Percentiles rank a stretch among this genome's conserved stretches.
Evolutionary conservation across 2,888 invertebrate genomes (phyloP).

Genomic region (Phyllotreta cruciferae): DNA sequence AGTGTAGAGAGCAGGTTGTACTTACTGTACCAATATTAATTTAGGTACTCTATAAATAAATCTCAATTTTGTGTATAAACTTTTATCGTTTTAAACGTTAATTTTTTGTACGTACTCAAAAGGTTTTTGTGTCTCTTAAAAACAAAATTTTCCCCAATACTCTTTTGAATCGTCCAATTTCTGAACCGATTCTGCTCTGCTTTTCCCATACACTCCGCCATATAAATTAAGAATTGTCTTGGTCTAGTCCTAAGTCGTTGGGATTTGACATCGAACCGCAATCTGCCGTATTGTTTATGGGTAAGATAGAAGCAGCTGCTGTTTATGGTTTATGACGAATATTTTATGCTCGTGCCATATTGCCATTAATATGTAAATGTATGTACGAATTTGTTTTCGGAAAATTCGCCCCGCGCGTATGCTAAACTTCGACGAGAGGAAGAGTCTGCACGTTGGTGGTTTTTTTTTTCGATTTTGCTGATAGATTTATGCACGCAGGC

Average conservation of each 20-base stretch:
- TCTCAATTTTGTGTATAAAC: too few relatives aligned
- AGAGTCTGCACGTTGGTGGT: neutral
- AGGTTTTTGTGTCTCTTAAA: too few relatives aligned
- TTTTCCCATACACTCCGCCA: too few relatives aligned
- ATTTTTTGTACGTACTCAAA: too few relatives aligned
- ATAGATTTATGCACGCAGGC: too few relatives aligned
- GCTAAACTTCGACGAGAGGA: neutral
- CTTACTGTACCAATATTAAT: too few relatives aligned
- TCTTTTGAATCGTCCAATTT: too few relatives aligned
- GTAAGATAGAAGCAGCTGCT: constrained; percentile 30
- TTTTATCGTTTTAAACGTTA: too few relatives aligned
- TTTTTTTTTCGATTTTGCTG: neutral
- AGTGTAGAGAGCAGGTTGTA: too few relatives aligned
- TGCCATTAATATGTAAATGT: constrained; percentile 22
- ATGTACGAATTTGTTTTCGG: constrained; percentile 3
- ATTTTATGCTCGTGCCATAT: constrained; percentile 23
- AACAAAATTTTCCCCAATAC: too few relatives aligned
- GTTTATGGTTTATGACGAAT: constrained; percentile 32
- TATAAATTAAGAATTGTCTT: constrained; percentile 32
- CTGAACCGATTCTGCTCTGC: too few relatives aligned
- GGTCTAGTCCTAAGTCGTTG: constrained; percentile 25
- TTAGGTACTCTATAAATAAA: too few relatives aligned
- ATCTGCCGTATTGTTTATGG: constrained; percentile 32
- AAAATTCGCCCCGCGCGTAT: neutral
- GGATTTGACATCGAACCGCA: constrained; percentile 30